Base-by-base conservation (phyloP, 2,888 invertebrate species). In the Amblyjoppa proteus region DNA sequence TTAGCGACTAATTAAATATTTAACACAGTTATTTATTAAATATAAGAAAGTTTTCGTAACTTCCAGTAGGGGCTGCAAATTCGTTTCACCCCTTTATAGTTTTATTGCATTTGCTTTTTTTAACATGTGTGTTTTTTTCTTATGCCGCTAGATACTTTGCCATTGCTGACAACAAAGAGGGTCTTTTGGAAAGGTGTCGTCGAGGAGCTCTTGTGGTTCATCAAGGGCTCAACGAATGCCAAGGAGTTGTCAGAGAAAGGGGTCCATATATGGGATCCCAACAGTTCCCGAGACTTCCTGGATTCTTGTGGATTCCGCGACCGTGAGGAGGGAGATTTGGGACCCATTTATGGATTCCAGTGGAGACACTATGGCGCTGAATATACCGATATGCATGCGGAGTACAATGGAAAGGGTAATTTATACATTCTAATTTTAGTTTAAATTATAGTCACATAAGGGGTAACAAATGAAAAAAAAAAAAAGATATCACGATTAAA, bases 281-380 rank as follows among this genome's bases (percentile, higher is more conserved):
- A 99, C 94, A 98, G 98, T 86, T 98, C 98, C 0, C 95, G 98
- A 75, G 95, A 96, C 84, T 99, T 98, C 93, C 95, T 99, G n/a
- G 98, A 99, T 93, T 97, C 96, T 53, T 94, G 96, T 34, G 99
- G 99, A 7, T 97, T 99, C 83, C 95, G 94, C 0, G 96, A 98
- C 70, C 95, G 99, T 78, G 97, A 97, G 93, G 98, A 98, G 95
- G 99, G 99, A 81, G 99, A 99, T 94, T 95, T 99, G 66, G 99
- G 99, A 0, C 99, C 99, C 0, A 96, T 99, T 1, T 99, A 99
- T 95, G 99, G 99, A 0, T 99, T 99, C 92, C 99, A 99, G 93
- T 99, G 99, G 99, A 96, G 99, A 82, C 99, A 99, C 93, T 99
- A 97, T 95, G 99, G 99, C 25, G 99, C 99, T 0, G 95, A 97